Percentiles rank a stretch among this genome's conserved stretches.
phyloP scores from a whole-genome alignment of 1,140 invertebrate species.

The Akabosia matsudoensis region DNA sequence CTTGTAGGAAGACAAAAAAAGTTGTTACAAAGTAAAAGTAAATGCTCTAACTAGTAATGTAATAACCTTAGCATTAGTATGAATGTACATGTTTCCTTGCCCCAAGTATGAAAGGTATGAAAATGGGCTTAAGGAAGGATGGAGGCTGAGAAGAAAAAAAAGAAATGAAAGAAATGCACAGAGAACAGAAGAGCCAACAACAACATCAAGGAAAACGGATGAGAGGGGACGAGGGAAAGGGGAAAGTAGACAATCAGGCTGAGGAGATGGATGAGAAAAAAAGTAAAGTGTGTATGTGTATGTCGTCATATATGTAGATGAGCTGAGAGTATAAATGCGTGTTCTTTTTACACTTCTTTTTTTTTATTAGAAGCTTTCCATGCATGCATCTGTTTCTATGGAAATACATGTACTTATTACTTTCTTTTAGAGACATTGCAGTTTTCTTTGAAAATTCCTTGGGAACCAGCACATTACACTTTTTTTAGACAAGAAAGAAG shows the following conservation, averaged over 20 bases:
- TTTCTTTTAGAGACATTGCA: background rate
- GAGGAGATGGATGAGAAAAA: slow-evolving; percentile 1
- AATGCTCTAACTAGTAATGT: background rate
- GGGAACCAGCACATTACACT: slow-evolving; percentile 14
- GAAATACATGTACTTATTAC: too few relatives aligned
- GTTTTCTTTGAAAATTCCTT: slow-evolving; percentile 1
- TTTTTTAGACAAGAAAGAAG: background rate
- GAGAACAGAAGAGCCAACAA: background rate
- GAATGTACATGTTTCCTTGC: too few relatives aligned
- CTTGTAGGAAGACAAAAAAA: background rate
- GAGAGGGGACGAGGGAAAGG: background rate
- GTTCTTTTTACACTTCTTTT: background rate
- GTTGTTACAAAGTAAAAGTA: background rate
- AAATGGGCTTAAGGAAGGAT: slow-evolving; percentile 6
- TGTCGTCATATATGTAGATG: slow-evolving; percentile 7
- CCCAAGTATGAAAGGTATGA: slow-evolving; percentile 6
- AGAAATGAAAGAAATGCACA: background rate
- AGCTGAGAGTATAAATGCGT: background rate
- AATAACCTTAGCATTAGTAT: background rate
- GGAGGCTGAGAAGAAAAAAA: background rate
- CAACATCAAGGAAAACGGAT: background rate
- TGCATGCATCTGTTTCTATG: background rate
- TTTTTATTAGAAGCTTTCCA: background rate
- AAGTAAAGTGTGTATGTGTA: background rate
- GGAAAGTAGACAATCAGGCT: slow-evolving; percentile 21